Base-by-base conservation (phyloP, 1,140 invertebrate genomes). In the Papilio dardanus region DNA sequence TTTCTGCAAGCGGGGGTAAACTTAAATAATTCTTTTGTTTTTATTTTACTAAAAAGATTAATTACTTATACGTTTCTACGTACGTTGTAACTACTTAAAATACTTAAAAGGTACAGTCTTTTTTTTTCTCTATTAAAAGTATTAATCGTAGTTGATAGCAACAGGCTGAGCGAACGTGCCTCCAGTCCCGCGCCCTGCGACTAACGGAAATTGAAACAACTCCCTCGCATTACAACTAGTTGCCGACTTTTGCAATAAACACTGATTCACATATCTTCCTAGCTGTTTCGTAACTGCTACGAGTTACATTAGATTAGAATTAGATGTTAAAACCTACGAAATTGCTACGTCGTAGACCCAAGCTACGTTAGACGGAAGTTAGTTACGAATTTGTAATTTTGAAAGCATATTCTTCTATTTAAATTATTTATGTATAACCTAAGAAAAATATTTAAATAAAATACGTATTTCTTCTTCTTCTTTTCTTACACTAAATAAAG, bases 151-250 rank as follows among this genome's bases (percentile, higher is more conserved):
- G 42, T 46, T 46, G 16, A 30, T n/a, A 28, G 28, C 66, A 35
- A 19, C 33, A 68, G 65, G 24, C 31, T 30, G 31, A 16, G 1
- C 28, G 31, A 66, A 28, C 54, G 54, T 14, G 54, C 10, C 10
- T n/a, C n/a, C n/a, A n/a, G n/a, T n/a, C n/a, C 12, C 14, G 24
- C 28, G 54, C 8, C 54, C 28, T 16, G 6, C 65, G 66, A 19
- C 66, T 35, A n/a, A 6, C 35, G 33, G 66, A 68, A 68, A 68
- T 68, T 37, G 35, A 68, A 68, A 68, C 31, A 37, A 68, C 67
- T 40, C 67, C 35, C 33, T 68, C 66, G 35, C 66, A 37, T 68
- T 21, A 35, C 66, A 68, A 68, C 66, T 68, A 68, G 66, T 24
- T 68, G 19, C 33, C 33, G 19, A n/a, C 33, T 37, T 68, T 37